Evolutionary conservation across 2,797 vertebrate genomes (phyloP).

Genomic region (Eurystomus glaucurus): DNA sequence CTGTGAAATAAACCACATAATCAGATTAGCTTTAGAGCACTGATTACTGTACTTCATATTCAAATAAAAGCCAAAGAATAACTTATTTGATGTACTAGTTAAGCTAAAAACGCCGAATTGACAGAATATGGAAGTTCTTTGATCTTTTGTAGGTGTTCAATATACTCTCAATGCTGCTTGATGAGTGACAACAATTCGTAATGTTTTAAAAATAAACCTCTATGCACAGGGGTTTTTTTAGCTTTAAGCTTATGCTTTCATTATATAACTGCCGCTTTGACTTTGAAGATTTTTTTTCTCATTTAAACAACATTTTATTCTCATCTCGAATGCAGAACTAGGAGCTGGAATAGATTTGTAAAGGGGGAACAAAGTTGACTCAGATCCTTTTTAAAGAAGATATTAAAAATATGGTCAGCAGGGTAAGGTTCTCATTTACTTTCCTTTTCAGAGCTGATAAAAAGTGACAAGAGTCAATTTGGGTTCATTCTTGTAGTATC

Average conservation of each 20-base stretch:
- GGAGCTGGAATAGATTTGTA: slow-evolving; percentile 6
- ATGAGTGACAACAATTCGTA: slow-evolving; percentile 49
- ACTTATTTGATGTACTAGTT: slow-evolving; percentile 51
- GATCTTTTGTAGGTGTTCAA: slow-evolving; percentile 69
- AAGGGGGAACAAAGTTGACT: slow-evolving; percentile 29
- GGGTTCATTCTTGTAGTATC: not conserved
- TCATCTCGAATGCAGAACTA: not conserved
- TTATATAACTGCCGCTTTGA: slow-evolving; percentile 37
- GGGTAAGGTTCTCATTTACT: slow-evolving; percentile 14
- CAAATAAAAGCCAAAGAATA: slow-evolving; percentile 49
- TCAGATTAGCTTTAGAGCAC: slow-evolving; percentile 69
- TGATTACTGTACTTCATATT: slow-evolving; percentile 60
- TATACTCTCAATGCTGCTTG: not conserved
- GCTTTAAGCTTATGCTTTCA: slow-evolving; percentile 12
- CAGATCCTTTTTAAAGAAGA: not conserved
- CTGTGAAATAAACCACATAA: slow-evolving; percentile 58
- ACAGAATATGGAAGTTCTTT: slow-evolving; percentile 69
- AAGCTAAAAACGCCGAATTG: slow-evolving; percentile 60
- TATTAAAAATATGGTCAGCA: not conserved
- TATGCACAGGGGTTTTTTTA: not conserved
- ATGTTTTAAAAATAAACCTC: slow-evolving; percentile 55
- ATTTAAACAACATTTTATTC: slow-evolving; percentile 46
- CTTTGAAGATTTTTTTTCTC: slow-evolving; percentile 31
- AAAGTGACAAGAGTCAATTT: slow-evolving; percentile 23
- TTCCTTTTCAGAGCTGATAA: slow-evolving; percentile 7